Percentiles rank a stretch among this genome's conserved stretches.
phyloP scores from a whole-genome alignment of 2,113 vertebrate genomes.

The Oncorhynchus kisutch region DNA sequence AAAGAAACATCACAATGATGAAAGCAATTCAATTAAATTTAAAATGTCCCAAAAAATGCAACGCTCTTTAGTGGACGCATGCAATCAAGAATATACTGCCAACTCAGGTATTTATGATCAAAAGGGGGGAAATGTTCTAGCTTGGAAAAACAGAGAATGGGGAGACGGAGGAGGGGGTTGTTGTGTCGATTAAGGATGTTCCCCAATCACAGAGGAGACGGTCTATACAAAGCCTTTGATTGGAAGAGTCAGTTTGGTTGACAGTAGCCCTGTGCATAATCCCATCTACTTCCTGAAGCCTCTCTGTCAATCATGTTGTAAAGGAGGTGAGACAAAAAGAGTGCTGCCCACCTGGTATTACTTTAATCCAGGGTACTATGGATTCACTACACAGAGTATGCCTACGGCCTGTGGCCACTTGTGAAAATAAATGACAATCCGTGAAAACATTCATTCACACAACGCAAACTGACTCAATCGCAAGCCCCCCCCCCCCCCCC shows the following conservation, averaged over 20 bases:
- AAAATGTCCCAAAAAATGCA: slow-evolving; percentile 57
- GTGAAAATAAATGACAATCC: slow-evolving; percentile 49
- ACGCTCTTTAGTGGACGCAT: slow-evolving; percentile 62
- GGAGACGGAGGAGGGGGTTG: slow-evolving; percentile 17
- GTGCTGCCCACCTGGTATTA: too few species aligned
- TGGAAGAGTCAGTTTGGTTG: slow-evolving; percentile 50
- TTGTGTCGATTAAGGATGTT: slow-evolving; percentile 34
- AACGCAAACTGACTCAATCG: slow-evolving; percentile 54
- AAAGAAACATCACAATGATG: slow-evolving; percentile 56
- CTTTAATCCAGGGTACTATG: too few species aligned
- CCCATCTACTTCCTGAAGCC: slow-evolving; percentile 21
- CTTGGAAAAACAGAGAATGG: slow-evolving; percentile 9
- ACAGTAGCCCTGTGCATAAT: slow-evolving; percentile 56
- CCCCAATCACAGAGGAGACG: slow-evolving; percentile 53
- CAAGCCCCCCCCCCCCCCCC: slow-evolving; percentile 35
- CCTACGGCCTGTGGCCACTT: slow-evolving; percentile 52
- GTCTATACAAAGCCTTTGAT: slow-evolving; percentile 56
- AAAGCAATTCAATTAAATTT: slow-evolving; percentile 67
- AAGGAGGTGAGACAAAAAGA: slow-evolving; percentile 13
- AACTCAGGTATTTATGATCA: slow-evolving; percentile 41
- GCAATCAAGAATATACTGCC: slow-evolving; percentile 57
- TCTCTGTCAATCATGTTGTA: slow-evolving; percentile 45
- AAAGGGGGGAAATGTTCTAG: slow-evolving; percentile 14
- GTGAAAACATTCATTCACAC: slow-evolving; percentile 63
- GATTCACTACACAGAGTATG: slow-evolving; percentile 1